These are phyloP conservation scores for Meriones psammophilus DNA, from an alignment of 2,797 vertebrate species.

Conservation along the genomic window DNA sequence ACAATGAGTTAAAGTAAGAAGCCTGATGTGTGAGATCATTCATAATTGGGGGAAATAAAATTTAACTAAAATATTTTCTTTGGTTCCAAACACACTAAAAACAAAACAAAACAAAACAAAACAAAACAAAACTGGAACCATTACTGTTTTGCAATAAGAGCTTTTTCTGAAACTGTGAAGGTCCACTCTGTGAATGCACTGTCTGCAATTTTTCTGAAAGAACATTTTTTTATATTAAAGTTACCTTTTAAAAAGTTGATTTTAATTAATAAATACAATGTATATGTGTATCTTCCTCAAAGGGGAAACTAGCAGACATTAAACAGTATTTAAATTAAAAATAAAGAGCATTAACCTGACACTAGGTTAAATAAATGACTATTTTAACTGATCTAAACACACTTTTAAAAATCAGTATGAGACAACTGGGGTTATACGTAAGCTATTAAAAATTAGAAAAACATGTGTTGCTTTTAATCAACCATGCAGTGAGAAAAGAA, in stretches of 20 bases:
- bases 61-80: slow-evolving; percentile 38
- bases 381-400: slow-evolving; percentile 4
- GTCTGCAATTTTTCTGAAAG: neutral
- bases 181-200: neutral
- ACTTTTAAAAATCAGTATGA: neutral
- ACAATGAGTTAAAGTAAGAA: slow-evolving; percentile 4
- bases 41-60: neutral
- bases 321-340: slow-evolving; percentile 9
- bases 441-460: slow-evolving; percentile 50
- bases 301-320: slow-evolving; percentile 23
- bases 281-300: neutral
- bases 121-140: neutral
- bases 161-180: slow-evolving; percentile 42
- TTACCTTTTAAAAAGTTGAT: neutral
- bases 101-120: neutral
- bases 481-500: neutral
- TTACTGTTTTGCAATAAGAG: neutral
- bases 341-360: neutral
- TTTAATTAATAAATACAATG: neutral
- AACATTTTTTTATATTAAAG: slow-evolving; percentile 15
- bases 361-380: neutral
- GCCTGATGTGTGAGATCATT: neutral
- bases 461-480: neutral
- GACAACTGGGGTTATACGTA: neutral
- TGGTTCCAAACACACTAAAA: neutral